Percentiles rank a stretch among this genome's conserved stretches.
phyloP scores from a whole-genome alignment of 1,140 invertebrate species.

The Scaptomyza pallida region DNA sequence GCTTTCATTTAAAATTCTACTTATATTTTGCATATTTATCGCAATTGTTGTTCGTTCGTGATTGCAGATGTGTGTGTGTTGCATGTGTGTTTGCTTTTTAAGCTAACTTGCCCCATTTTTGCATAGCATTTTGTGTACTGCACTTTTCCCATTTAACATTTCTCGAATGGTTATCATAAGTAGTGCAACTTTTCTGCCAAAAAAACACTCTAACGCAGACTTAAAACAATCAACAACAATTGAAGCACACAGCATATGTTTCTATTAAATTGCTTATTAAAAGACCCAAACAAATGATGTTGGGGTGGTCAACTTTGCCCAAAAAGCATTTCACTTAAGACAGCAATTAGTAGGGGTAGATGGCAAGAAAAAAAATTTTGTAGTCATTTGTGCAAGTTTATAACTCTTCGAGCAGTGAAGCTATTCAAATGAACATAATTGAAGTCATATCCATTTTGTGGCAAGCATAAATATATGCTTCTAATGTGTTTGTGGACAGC shows the following conservation, averaged over 20 bases:
- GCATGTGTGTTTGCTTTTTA: constrained; percentile 22
- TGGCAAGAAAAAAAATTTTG: not conserved
- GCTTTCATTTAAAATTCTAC: constrained; percentile 76
- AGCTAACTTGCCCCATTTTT: constrained; percentile 40
- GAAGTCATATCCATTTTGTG: constrained; percentile 21
- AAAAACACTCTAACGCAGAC: constrained; percentile 53
- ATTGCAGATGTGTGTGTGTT: constrained; percentile 17
- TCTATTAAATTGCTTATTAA: constrained; percentile 18
- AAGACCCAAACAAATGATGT: constrained; percentile 1
- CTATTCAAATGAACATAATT: constrained; percentile 61
- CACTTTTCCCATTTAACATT: constrained; percentile 37
- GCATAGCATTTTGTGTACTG: constrained; percentile 49
- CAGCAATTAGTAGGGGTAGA: too few species aligned
- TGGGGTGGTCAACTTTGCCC: constrained; percentile 3
- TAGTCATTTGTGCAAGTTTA: not conserved
- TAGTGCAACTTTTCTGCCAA: not conserved
- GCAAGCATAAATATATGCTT: constrained; percentile 40
- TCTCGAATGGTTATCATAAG: not conserved
- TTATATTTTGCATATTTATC: constrained; percentile 77
- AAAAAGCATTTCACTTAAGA: not conserved
- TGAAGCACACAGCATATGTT: not conserved
- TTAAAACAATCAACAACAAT: constrained; percentile 16
- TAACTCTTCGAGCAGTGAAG: constrained; percentile 1
- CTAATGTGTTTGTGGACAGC: not conserved
- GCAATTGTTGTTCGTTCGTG: constrained; percentile 25